These are phyloP conservation scores for Petrocephalus sullivani DNA, from an alignment of 2,797 vertebrate genomes.

Conservation along the genomic window DNA sequence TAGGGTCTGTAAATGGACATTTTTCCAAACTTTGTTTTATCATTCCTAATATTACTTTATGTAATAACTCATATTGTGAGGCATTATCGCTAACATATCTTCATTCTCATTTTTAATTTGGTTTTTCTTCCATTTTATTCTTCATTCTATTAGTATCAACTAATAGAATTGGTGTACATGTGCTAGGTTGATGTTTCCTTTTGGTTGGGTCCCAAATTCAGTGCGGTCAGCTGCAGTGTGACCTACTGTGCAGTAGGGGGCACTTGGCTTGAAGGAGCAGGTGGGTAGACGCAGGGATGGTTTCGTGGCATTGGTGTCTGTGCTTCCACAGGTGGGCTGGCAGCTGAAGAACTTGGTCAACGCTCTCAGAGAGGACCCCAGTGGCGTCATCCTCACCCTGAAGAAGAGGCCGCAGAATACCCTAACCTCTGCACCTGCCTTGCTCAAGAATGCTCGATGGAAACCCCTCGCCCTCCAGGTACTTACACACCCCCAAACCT, in stretches of 20 bases:
- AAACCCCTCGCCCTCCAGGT: conserved; percentile 84
- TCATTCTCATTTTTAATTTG: conserved; percentile 3
- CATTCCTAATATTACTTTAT: not conserved
- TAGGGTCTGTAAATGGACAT: not conserved
- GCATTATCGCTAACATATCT: not conserved
- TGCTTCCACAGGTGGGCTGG: conserved; percentile 73
- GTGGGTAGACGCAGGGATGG: not conserved
- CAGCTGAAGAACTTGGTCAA: conserved; percentile 84
- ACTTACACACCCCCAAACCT: not conserved
- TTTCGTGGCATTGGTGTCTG: conserved; percentile 35
- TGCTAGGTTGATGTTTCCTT: not conserved
- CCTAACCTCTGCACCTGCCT: conserved; percentile 75
- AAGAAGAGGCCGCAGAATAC: conserved; percentile 84
- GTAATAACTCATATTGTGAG: not conserved
- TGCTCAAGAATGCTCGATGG: conserved; percentile 82
- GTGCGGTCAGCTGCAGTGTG: not conserved
- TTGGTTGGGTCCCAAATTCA: not conserved
- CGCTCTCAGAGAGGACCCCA: conserved; percentile 78
- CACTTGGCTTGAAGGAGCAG: not conserved
- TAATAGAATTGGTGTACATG: not conserved
- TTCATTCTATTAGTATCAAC: not conserved
- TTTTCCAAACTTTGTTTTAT: not conserved
- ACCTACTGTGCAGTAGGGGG: not conserved
- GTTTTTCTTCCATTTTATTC: not conserved
- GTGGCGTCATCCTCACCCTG: conserved; percentile 78